phyloP scores from a whole-genome alignment of 1,140 invertebrate genomes.

The Bombus pyrosoma region DNA sequence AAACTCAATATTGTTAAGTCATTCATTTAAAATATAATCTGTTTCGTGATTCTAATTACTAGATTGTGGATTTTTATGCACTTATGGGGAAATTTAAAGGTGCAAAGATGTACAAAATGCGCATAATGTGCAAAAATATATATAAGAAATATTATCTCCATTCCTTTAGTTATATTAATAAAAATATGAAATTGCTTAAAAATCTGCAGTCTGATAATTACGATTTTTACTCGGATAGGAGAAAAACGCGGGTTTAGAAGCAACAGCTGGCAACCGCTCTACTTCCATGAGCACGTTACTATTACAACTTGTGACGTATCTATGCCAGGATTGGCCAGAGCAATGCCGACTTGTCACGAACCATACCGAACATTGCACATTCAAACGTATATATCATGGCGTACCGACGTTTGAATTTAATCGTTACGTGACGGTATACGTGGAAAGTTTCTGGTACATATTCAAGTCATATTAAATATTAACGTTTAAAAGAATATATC shows the following conservation, averaged over 20 bases:
- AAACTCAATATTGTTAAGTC: too few species aligned
- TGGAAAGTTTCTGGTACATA: constrained; percentile 24
- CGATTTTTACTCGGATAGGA: neutral
- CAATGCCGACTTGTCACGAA: constrained; percentile 32
- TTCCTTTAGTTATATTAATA: too few species aligned
- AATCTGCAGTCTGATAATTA: neutral
- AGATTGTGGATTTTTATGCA: too few species aligned
- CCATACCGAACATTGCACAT: constrained; percentile 30
- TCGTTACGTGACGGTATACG: constrained; percentile 62
- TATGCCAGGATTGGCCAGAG: constrained; percentile 23
- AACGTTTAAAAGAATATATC: neutral
- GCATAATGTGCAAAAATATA: too few species aligned
- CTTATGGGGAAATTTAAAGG: too few species aligned
- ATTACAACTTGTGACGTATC: neutral
- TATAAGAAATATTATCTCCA: too few species aligned
- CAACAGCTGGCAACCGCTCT: constrained; percentile 25
- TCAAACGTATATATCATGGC: constrained; percentile 70
- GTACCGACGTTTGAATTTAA: constrained; percentile 74
- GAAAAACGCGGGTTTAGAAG: constrained; percentile 1
- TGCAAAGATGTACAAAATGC: too few species aligned
- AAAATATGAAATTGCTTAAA: too few species aligned
- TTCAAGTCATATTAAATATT: neutral
- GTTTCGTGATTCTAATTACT: too few species aligned
- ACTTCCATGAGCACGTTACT: too few species aligned
- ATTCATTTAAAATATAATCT: too few species aligned